Evolutionary conservation across 2,113 vertebrate genomes (phyloP).

Genomic region (Pachypanchax playfairii): DNA sequence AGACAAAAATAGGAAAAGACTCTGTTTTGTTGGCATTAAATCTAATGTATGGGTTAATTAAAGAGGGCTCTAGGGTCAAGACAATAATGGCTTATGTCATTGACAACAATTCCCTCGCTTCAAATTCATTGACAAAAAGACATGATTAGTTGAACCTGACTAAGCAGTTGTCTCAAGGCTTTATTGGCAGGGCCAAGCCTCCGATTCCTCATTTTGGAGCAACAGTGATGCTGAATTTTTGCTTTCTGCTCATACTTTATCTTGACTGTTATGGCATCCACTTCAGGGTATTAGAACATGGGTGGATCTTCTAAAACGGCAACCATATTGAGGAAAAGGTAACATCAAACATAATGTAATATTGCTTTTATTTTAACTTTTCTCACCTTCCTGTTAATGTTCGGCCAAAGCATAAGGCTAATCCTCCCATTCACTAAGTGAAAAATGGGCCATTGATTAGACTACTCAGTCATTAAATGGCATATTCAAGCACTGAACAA

Average conservation of each 20-base stretch:
- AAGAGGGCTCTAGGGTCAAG: constrained; percentile 81
- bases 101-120: constrained; percentile 82
- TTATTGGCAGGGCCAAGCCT: constrained; percentile 73
- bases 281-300: constrained; percentile 3
- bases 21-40: constrained; percentile 67
- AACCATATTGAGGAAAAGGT: not conserved
- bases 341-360: not conserved
- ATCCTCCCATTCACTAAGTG: constrained; percentile 43
- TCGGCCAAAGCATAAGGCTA: constrained; percentile 10
- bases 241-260: constrained; percentile 35
- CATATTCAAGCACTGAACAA: constrained; percentile 66
- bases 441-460: constrained; percentile 79
- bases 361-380: constrained; percentile 3
- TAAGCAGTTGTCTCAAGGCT: constrained; percentile 81
- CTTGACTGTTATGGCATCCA: constrained; percentile 28
- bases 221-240: constrained; percentile 29
- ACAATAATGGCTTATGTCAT: constrained; percentile 84
- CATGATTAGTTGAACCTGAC: constrained; percentile 88
- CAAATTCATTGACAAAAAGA: constrained; percentile 84
- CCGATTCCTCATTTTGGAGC: constrained; percentile 53
- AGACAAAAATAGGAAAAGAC: constrained; percentile 11
- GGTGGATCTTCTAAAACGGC: constrained; percentile 14
- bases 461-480: constrained; percentile 77
- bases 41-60: constrained; percentile 80
- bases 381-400: not conserved